Conservation (phyloP, 2,888 invertebrate genomes). For the Plemyria rubiginata region DNA sequence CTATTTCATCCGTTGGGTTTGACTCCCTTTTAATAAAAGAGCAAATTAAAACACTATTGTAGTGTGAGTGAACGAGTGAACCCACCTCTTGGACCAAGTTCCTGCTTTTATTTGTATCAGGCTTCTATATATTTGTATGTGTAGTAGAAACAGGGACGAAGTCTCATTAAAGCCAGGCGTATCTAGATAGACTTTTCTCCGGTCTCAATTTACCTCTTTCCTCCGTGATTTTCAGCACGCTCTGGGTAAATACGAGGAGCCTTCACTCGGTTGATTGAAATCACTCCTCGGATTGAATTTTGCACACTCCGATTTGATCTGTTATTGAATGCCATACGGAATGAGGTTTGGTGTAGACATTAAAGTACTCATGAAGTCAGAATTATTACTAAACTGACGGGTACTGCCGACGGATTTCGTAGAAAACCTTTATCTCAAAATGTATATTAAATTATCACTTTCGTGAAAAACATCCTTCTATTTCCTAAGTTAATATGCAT, state of each 20-base stretch:
- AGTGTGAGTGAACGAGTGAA: too few species aligned
- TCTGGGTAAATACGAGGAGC: conserved; percentile 2
- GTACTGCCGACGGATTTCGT: neutral
- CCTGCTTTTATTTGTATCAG: conserved; percentile 1
- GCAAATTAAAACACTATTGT: too few species aligned
- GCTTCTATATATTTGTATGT: too few species aligned
- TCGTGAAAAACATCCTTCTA: too few species aligned
- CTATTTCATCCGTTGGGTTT: too few species aligned
- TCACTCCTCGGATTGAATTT: conserved; percentile 17
- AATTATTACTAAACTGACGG: neutral
- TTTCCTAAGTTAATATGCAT: too few species aligned
- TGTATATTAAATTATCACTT: too few species aligned
- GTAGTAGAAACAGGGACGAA: neutral
- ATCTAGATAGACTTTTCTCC: conserved; percentile 1
- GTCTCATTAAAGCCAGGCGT: conserved; percentile 8
- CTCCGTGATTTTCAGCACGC: conserved; percentile 6
- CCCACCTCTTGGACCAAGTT: neutral
- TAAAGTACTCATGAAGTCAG: neutral
- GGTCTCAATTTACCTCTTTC: conserved; percentile 9
- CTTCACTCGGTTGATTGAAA: conserved; percentile 15
- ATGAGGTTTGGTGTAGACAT: conserved; percentile 1
- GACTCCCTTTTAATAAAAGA: too few species aligned
- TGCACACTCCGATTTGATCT: conserved; percentile 13
- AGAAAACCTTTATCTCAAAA: too few species aligned
- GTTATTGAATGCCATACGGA: conserved; percentile 3